Conservation (phyloP, 1,140 invertebrate species). For the Apis florea region DNA sequence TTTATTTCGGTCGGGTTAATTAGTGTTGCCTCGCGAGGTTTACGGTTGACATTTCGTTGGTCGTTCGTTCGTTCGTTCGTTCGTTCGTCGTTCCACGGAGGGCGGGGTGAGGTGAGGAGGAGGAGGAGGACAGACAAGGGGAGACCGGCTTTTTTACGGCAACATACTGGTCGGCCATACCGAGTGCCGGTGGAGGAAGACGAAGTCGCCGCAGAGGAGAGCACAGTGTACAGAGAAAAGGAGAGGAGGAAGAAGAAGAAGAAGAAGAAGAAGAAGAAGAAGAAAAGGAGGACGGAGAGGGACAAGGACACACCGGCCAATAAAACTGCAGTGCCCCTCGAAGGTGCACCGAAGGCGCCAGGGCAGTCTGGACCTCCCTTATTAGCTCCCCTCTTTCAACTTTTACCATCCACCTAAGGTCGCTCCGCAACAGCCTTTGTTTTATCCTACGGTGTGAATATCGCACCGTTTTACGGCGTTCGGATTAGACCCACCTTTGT, state of each 20-base stretch:
- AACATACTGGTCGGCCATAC: constrained; percentile 76
- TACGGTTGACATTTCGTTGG: constrained; percentile 80
- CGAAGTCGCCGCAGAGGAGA: constrained; percentile 51
- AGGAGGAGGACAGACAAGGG: constrained; percentile 53
- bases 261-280: constrained; percentile 28
- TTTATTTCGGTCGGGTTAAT: constrained; percentile 81
- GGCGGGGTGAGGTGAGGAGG: constrained; percentile 52
- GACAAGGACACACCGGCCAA: constrained; percentile 65
- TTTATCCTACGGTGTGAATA: constrained; percentile 75
- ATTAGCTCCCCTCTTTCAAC: constrained; percentile 63
- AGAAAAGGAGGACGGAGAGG: constrained; percentile 33
- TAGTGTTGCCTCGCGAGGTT: constrained; percentile 80
- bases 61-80: constrained; percentile 75
- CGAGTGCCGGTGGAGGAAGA: constrained; percentile 60
- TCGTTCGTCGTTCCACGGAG: constrained; percentile 69
- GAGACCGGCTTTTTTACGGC: constrained; percentile 75
- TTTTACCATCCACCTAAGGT: constrained; percentile 42
- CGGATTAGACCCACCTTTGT: constrained; percentile 71
- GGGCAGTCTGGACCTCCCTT: constrained; percentile 68
- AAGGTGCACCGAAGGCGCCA: constrained; percentile 67
- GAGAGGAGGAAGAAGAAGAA: constrained; percentile 22
- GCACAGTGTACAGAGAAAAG: constrained; percentile 22
- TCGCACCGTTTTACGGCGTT: constrained; percentile 72
- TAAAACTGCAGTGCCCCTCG: constrained; percentile 66
- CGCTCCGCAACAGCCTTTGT: constrained; percentile 70